Evolutionary conservation across 2,113 vertebrate species (phyloP).

Genomic region (Odobenus rosmarus): DNA sequence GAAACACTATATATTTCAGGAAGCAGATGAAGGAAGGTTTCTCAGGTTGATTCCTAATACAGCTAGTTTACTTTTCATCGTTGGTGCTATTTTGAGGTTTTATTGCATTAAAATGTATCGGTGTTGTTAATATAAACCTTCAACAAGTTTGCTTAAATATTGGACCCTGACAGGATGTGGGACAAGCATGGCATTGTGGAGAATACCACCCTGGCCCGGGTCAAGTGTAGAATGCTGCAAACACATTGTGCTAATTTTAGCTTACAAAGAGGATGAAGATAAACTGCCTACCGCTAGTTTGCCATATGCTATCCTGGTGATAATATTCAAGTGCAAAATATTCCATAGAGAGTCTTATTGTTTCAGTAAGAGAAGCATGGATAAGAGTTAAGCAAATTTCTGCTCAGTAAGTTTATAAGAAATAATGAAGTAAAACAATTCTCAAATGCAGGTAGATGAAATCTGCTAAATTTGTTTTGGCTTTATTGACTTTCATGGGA

Average conservation of each 20-base stretch:
- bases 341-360: constrained; percentile 88
- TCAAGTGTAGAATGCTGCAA: constrained; percentile 89
- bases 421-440: constrained; percentile 88
- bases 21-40: constrained; percentile 46
- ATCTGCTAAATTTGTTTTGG: constrained; percentile 88
- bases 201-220: constrained; percentile 87
- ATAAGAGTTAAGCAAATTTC: constrained; percentile 85
- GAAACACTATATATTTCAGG: constrained; percentile 34
- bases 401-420: constrained; percentile 82
- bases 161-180: constrained; percentile 79
- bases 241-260: constrained; percentile 98
- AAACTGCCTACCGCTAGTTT: constrained; percentile 96
- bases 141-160: constrained; percentile 78
- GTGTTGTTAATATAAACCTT: constrained; percentile 69
- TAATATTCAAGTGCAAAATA: constrained; percentile 94
- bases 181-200: constrained; percentile 84
- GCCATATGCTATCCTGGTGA: constrained; percentile 95
- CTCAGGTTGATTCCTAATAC: constrained; percentile 40
- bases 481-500: constrained; percentile 89
- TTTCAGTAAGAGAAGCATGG: constrained; percentile 83
- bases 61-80: constrained; percentile 72
- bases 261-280: constrained; percentile 99
- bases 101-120: constrained; percentile 71
- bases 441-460: constrained; percentile 86
- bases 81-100: constrained; percentile 41